Evolutionary conservation across 1,140 invertebrate species (phyloP).

Genomic region (Drosophila kanapiae): DNA sequence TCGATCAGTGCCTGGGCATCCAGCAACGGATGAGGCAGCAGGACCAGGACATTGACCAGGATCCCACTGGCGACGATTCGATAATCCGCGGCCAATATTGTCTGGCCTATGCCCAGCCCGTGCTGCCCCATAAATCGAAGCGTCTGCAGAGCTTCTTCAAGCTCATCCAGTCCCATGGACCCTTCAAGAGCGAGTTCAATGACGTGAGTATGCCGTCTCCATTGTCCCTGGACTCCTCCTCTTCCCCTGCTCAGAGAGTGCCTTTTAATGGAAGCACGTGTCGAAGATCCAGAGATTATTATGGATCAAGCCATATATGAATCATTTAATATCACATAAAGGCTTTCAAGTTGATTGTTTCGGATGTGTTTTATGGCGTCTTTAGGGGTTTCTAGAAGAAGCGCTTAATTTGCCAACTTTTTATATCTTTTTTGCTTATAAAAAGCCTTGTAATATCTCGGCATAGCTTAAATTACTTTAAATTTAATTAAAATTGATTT

Average conservation of each 20-base stretch:
- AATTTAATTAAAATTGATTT: background rate
- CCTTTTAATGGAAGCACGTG: constrained; percentile 21
- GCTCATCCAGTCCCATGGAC: constrained; percentile 88
- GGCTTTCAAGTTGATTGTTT: background rate
- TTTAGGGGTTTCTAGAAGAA: background rate
- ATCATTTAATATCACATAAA: constrained; percentile 17
- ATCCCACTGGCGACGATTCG: background rate
- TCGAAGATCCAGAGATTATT: constrained; percentile 9
- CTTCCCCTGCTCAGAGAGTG: background rate
- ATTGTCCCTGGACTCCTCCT: background rate
- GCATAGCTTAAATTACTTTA: background rate
- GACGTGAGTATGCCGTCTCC: constrained; percentile 86
- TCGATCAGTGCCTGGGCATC: constrained; percentile 87
- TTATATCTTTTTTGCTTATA: background rate
- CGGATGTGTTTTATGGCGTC: constrained; percentile 3
- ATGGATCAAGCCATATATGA: background rate
- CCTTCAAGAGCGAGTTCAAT: constrained; percentile 88
- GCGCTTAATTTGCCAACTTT: background rate
- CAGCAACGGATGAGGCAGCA: constrained; percentile 39
- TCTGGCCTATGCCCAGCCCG: constrained; percentile 87
- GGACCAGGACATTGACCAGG: constrained; percentile 12
- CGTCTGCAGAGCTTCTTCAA: constrained; percentile 86
- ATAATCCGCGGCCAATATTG: constrained; percentile 88
- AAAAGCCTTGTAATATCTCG: too few relatives aligned
- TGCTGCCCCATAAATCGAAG: constrained; percentile 85